These are phyloP conservation scores for Genyomyrus donnyi DNA, from an alignment of 2,113 vertebrate genomes.

Conservation along the genomic window DNA sequence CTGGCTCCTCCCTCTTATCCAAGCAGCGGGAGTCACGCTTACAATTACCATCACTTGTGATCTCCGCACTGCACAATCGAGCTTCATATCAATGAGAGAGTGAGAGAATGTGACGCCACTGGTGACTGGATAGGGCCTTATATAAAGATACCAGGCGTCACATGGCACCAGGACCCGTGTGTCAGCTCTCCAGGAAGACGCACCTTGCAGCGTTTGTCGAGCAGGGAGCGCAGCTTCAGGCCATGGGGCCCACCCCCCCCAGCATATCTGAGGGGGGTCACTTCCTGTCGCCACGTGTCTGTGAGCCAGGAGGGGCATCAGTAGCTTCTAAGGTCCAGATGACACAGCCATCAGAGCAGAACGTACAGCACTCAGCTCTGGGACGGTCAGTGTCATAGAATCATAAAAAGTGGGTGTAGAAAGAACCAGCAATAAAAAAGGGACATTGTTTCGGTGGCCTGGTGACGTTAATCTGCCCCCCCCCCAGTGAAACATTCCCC, in stretches of 20 bases:
- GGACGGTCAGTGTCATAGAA: background rate
- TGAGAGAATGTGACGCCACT: background rate
- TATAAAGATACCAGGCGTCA: too few relatives aligned
- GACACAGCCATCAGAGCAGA: background rate
- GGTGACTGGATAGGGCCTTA: too few relatives aligned
- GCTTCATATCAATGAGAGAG: background rate
- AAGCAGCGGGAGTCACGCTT: background rate
- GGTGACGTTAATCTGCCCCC: background rate
- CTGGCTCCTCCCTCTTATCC: constrained; percentile 35
- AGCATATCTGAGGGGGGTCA: background rate
- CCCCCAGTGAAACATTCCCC: constrained; percentile 19
- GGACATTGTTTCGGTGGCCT: background rate
- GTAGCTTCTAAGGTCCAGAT: background rate
- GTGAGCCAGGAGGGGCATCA: background rate
- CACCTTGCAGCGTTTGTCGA: background rate
- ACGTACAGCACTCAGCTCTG: background rate
- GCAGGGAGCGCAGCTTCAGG: too few relatives aligned
- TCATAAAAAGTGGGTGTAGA: background rate
- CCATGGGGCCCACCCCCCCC: too few relatives aligned
- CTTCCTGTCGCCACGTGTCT: background rate
- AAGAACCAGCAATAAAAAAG: background rate
- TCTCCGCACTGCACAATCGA: background rate
- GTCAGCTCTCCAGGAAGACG: background rate
- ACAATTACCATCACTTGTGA: background rate
- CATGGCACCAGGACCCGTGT: too few relatives aligned